These are phyloP conservation scores for Lepidurus packardi DNA, from an alignment of 1,140 invertebrate genomes.

Conservation along the genomic window DNA sequence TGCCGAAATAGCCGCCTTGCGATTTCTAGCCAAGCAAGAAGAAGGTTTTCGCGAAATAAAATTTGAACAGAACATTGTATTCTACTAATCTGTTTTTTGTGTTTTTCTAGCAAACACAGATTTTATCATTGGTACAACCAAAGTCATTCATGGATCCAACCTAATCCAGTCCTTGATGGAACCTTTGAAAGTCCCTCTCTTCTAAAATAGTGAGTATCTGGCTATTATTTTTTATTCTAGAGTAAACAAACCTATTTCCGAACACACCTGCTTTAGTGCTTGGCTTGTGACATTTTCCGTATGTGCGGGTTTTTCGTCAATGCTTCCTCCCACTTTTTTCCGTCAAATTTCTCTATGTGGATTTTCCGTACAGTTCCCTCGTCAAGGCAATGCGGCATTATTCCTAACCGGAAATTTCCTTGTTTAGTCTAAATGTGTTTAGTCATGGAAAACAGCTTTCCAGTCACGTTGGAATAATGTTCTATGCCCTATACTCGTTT, in stretches of 20 bases:
- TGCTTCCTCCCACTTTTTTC: conserved; percentile 48
- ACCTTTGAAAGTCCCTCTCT: conserved; percentile 9
- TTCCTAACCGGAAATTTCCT: conserved; percentile 39
- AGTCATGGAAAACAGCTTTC: conserved; percentile 15
- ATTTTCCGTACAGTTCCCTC: conserved; percentile 44
- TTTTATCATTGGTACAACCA: conserved; percentile 87
- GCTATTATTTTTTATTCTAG: background rate
- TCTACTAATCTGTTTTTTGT: conserved; percentile 35
- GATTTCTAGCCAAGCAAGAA: conserved; percentile 86
- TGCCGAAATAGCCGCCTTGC: conserved; percentile 85
- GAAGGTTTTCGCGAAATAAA: conserved; percentile 55
- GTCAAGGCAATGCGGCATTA: conserved; percentile 50
- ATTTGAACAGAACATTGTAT: background rate
- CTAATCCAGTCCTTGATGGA: conserved; percentile 74
- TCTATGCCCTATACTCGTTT: background rate
- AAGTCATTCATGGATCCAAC: conserved; percentile 82
- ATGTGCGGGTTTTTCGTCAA: conserved; percentile 41
- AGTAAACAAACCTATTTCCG: background rate
- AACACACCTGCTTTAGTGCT: conserved; percentile 9
- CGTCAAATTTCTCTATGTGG: conserved; percentile 46
- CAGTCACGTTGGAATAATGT: background rate
- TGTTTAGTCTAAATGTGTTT: background rate
- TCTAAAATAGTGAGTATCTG: background rate
- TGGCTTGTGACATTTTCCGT: conserved; percentile 33
- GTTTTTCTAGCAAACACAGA: conserved; percentile 69